Evolutionary conservation across 1,140 invertebrate species (phyloP).

Genomic region (Drosophila rufa): DNA sequence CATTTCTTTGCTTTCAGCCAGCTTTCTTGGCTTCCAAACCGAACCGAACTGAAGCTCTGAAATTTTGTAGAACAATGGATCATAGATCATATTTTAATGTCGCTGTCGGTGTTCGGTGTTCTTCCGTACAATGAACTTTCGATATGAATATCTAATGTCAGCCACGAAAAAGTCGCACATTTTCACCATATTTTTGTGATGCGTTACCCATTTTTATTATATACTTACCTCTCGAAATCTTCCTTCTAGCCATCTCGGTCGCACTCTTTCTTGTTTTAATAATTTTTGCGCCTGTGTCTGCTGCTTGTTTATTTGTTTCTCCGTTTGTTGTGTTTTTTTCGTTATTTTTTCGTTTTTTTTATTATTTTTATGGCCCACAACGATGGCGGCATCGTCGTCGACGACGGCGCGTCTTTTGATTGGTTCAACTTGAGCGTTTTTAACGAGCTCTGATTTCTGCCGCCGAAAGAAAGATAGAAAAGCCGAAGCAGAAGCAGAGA

Average conservation of each 20-base stretch:
- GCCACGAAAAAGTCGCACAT: slow-evolving; percentile 46
- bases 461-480: slow-evolving; percentile 38
- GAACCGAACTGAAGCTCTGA: background rate
- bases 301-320: slow-evolving; percentile 21
- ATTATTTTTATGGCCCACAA: slow-evolving; percentile 70
- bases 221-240: slow-evolving; percentile 45
- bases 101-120: slow-evolving; percentile 17
- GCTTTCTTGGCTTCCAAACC: slow-evolving; percentile 10
- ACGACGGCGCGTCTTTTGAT: slow-evolving; percentile 78
- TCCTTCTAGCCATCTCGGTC: slow-evolving; percentile 29
- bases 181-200: slow-evolving; percentile 54
- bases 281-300: slow-evolving; percentile 53
- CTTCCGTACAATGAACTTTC: slow-evolving; percentile 78
- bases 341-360: slow-evolving; percentile 47
- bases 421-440: slow-evolving; percentile 76
- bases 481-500: slow-evolving; percentile 21
- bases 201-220: slow-evolving; percentile 56
- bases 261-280: slow-evolving; percentile 54
- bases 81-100: slow-evolving; percentile 81
- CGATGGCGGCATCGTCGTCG: slow-evolving; percentile 52
- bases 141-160: slow-evolving; percentile 58
- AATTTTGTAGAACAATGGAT: slow-evolving; percentile 75
- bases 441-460: slow-evolving; percentile 82
- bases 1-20: slow-evolving; percentile 19
- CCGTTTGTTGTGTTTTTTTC: background rate